Evolutionary conservation across 2,888 invertebrate species (phyloP).

Genomic region (Dinocampus coccinellae): DNA sequence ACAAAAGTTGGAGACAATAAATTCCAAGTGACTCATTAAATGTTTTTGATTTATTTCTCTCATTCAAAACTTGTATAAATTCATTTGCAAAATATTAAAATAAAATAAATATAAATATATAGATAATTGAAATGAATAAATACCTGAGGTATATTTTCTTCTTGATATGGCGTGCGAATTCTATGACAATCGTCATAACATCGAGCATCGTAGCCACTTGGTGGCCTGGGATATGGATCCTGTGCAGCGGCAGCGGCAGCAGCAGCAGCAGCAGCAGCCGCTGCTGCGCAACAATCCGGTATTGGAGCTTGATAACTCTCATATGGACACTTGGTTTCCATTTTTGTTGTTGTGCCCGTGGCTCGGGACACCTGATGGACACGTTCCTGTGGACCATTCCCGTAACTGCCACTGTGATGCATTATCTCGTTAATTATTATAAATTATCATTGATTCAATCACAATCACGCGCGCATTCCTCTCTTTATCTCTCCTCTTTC

Average conservation of each 20-base stretch:
- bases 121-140: background rate
- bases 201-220: conserved; percentile 66
- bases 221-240: conserved; percentile 68
- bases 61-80: background rate
- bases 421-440: conserved; percentile 43
- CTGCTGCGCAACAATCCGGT: conserved; percentile 68
- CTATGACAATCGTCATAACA: conserved; percentile 66
- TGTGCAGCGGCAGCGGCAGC: conserved; percentile 61
- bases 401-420: conserved; percentile 65
- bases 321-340: conserved; percentile 62
- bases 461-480: background rate
- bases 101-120: background rate
- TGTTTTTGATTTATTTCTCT: background rate
- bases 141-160: conserved; percentile 65
- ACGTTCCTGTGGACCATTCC: conserved; percentile 63
- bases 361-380: conserved; percentile 59
- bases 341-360: conserved; percentile 45
- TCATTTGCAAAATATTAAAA: background rate
- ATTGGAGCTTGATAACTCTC: conserved; percentile 68
- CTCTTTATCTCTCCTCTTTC: background rate
- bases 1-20: background rate
- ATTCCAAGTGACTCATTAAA: conserved; percentile 1
- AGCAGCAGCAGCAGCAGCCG: conserved; percentile 69
- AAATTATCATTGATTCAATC: conserved; percentile 2
- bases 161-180: conserved; percentile 62